Evolutionary conservation across 2,113 vertebrate genomes (phyloP), one percentile per base, ranked within the genome.

Genomic region (Microtus montanus): DNA sequence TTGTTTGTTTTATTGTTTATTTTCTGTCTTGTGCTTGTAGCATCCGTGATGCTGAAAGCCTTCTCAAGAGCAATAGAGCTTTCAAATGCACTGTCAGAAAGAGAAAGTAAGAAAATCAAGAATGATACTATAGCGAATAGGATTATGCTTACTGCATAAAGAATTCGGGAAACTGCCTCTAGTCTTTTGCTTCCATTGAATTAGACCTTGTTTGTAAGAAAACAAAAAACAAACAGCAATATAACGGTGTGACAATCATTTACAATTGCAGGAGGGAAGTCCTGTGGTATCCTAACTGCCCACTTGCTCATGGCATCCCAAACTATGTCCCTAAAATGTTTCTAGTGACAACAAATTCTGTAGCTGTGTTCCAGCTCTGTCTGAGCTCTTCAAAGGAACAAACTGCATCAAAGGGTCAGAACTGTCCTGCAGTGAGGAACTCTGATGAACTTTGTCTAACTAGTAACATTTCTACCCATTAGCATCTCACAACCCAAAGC

Each of bases 111-210:
- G 30, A 78, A 85, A 88, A 89, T 75, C 20, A 90, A 63, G 24
- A 92, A 20, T 89, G 71, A 90, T 66, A 85, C 35, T 8, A 92
- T 73, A 63, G 74, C 41, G 84, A 49, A 87, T 61, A 77, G 28
- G 58, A 91, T 91, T 89, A 38, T 70, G 24, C 64, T 94, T 87
- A 83, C 35, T 4, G 26, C 82, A 93, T 61, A 77, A 90, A 93
- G 13, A 73, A 95, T 75, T 73, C 28, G 77, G 63, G 87, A 94
- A 58, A 35, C 35, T 80, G 7, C 49, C n/a, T 71, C 41, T 41
- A 86, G 3, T 28, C 24, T 2, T 58, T 58, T 58, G 1, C 58
- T 6, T 58, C 63, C 13, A 7, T 52, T 87, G 64, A 75, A 63
- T 74, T 54, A 90, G 63, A 66, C 7, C 52, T 54, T 54, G 52